phyloP scores from a whole-genome alignment of 1,140 invertebrate genomes.

The Mactra quadrangularis region DNA sequence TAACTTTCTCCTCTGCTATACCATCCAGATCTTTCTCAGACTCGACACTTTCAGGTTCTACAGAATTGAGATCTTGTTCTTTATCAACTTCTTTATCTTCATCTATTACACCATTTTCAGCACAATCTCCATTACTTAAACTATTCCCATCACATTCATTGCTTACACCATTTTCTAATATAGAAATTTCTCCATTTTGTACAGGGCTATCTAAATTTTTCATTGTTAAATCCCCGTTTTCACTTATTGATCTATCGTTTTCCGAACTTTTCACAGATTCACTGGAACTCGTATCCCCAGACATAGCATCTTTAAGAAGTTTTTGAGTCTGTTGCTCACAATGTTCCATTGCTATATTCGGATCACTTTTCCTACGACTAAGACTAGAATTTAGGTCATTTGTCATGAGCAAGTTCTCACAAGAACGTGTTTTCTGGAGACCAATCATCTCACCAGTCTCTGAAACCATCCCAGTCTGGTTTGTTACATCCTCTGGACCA shows the following conservation, averaged over 20 bases:
- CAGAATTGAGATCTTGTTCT: not conserved
- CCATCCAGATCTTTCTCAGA: not conserved
- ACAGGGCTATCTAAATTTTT: constrained; percentile 45
- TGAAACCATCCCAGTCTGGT: constrained; percentile 48
- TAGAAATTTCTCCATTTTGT: constrained; percentile 31
- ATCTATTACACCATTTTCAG: constrained; percentile 56
- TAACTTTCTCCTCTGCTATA: not conserved
- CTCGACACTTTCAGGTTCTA: constrained; percentile 6
- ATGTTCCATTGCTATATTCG: constrained; percentile 86
- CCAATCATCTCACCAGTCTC: constrained; percentile 62
- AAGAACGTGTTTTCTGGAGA: constrained; percentile 85
- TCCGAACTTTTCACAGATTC: constrained; percentile 50
- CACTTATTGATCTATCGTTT: constrained; percentile 33
- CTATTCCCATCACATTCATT: constrained; percentile 25
- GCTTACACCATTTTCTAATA: constrained; percentile 40
- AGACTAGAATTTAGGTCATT: constrained; percentile 87
- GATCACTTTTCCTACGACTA: constrained; percentile 91
- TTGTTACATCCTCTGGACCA: constrained; percentile 71
- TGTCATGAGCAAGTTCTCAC: constrained; percentile 88
- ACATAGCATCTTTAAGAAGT: constrained; percentile 54
- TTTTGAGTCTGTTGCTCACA: constrained; percentile 61
- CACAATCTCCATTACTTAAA: constrained; percentile 27
- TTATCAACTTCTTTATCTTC: constrained; percentile 9
- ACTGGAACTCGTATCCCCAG: constrained; percentile 48
- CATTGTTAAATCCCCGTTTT: constrained; percentile 46